Percentiles rank a stretch among this genome's conserved stretches.
phyloP scores from a whole-genome alignment of 1,140 invertebrate species.

The Cecropterus lyciades region DNA sequence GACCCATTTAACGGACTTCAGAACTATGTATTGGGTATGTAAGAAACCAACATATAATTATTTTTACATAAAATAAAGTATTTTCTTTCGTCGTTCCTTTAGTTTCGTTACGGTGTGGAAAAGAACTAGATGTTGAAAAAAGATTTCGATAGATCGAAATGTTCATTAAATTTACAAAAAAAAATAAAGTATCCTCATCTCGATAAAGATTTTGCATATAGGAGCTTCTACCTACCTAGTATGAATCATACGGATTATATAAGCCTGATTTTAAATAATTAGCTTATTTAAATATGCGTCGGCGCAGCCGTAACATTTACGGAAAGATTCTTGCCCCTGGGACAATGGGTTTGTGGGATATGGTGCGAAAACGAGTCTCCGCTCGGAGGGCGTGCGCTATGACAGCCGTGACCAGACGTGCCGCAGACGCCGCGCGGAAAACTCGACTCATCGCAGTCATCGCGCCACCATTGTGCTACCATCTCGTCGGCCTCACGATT shows the following conservation, averaged over 20 bases:
- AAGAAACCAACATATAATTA: no score
- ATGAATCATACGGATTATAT: not conserved
- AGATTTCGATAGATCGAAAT: no score
- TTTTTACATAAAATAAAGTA: no score
- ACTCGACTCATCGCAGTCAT: constrained; percentile 46
- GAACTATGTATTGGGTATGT: no score
- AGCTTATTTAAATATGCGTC: constrained; percentile 2
- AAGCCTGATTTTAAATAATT: not conserved
- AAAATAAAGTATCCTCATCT: no score
- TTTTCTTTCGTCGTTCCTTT: no score
- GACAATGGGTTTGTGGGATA: constrained; percentile 19
- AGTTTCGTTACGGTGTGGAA: no score
- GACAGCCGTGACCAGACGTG: constrained; percentile 53
- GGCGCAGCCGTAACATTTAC: constrained; percentile 3
- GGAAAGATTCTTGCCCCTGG: constrained; percentile 11
- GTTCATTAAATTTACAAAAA: no score
- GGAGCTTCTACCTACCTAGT: no score
- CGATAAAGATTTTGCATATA: no score
- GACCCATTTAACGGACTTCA: no score
- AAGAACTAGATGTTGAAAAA: no score
- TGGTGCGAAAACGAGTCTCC: constrained; percentile 37
- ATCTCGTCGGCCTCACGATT: constrained; percentile 10
- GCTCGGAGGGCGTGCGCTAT: constrained; percentile 44
- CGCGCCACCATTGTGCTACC: constrained; percentile 13
- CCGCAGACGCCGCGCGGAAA: constrained; percentile 61